phyloP scores from a whole-genome alignment of 2,888 invertebrate genomes.

The Rotaria magnacalcarata region DNA sequence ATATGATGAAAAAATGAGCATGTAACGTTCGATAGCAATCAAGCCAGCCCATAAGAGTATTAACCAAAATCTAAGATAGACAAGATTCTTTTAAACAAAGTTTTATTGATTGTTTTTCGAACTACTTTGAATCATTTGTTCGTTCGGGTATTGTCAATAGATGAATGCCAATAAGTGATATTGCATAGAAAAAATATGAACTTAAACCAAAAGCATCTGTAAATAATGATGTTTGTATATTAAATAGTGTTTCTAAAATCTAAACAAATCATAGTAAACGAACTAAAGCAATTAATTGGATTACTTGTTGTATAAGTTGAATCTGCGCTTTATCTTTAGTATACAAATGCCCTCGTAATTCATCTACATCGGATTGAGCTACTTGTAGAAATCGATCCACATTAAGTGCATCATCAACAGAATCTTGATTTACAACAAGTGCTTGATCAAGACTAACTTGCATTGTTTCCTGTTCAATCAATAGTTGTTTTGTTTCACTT shows the following conservation, averaged over 20 bases:
- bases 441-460: conserved; percentile 15
- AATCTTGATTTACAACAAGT: not conserved
- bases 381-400: conserved; percentile 1
- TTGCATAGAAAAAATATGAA: conserved; percentile 8
- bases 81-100: too few species aligned
- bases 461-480: not conserved
- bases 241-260: conserved; percentile 35
- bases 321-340: conserved; percentile 24
- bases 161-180: not conserved
- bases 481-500: not conserved
- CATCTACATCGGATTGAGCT: not conserved
- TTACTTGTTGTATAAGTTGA: conserved; percentile 20
- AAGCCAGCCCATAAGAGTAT: not conserved
- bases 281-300: too few species aligned
- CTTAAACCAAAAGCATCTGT: conserved; percentile 8
- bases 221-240: conserved; percentile 19
- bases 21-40: not conserved
- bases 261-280: not conserved
- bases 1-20: not conserved
- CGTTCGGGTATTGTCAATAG: not conserved
- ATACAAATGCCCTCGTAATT: not conserved
- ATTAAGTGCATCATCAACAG: conserved; percentile 9
- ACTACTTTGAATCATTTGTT: conserved; percentile 8
- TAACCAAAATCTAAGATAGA: conserved; percentile 20
- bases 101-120: too few species aligned